These are phyloP conservation scores for Ferdinandea cuprea DNA, from an alignment of 2,888 invertebrate species.

Conservation along the genomic window DNA sequence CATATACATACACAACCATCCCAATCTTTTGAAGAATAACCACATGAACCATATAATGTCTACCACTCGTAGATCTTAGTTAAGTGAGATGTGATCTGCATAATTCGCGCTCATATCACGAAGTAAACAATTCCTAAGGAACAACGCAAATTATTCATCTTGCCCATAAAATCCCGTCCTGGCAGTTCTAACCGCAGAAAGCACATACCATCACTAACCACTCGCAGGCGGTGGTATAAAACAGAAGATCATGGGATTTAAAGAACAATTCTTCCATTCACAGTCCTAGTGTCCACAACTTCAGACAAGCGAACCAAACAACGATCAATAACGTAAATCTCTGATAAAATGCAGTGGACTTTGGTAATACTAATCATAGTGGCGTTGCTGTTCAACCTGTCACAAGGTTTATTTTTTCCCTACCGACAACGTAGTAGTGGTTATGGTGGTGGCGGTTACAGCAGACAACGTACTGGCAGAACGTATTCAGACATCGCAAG, in stretches of 20 bases:
- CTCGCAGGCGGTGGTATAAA: slow-evolving; percentile 38
- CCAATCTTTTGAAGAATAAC: slow-evolving; percentile 6
- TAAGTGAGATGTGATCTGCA: slow-evolving; percentile 62
- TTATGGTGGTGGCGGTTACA: slow-evolving; percentile 37
- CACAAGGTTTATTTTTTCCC: slow-evolving; percentile 48
- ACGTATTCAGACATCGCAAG: slow-evolving; percentile 89
- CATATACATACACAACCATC: slow-evolving; percentile 7
- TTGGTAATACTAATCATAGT: slow-evolving; percentile 48
- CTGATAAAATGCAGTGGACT: slow-evolving; percentile 40
- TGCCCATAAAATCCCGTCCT: slow-evolving; percentile 28
- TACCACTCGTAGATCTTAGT: slow-evolving; percentile 47
- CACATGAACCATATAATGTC: slow-evolving; percentile 12
- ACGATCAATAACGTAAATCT: slow-evolving; percentile 4
- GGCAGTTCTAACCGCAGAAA: slow-evolving; percentile 31
- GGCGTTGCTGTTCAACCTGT: slow-evolving; percentile 36
- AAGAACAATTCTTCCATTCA: slow-evolving; percentile 62
- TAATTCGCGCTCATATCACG: slow-evolving; percentile 47
- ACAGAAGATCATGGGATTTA: slow-evolving; percentile 35
- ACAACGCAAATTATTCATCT: slow-evolving; percentile 47
- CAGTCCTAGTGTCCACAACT: slow-evolving; percentile 54
- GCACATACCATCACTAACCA: neutral
- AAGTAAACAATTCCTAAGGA: slow-evolving; percentile 27
- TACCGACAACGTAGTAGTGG: slow-evolving; percentile 18
- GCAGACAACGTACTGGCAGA: slow-evolving; percentile 80
- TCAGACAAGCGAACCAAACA: slow-evolving; percentile 13